Base-by-base conservation (phyloP, 2,888 invertebrate genomes). In the Tribolium freemani region DNA sequence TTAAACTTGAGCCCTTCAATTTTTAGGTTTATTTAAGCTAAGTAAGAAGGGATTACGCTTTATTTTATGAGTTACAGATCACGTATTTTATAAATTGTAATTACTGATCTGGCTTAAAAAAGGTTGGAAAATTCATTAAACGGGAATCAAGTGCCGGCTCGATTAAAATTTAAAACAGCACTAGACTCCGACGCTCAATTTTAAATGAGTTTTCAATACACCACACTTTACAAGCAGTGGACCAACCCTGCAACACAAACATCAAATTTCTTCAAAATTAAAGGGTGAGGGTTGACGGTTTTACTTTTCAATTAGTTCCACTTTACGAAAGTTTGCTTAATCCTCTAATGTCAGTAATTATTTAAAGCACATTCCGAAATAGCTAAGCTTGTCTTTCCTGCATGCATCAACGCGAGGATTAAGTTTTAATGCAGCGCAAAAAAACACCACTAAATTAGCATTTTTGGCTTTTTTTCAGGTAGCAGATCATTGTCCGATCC, bases 401-500 rank as follows among this genome's bases (percentile, higher is more conserved):
- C 13, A 54, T 54, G 48, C 63, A 63, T 63, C 61, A 60, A 56
- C 48, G 63, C 51, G 45, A 54, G 69, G 81, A 81, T 81, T 82
- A 81, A 78, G 76, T 79, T 2, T 78, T 71, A 78, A 79, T 76
- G 77, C 78, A 44, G 8, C 31, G 10, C 31, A 11, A 30, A 21
- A 54, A 46, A 46, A n/a, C 20, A 44, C n/a, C 9, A 57, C 30
- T 8, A 54, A 54, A 54, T 30, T 30, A 44, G 9, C 48, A 26
- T 63, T 50, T 10, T 64, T 56, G 20, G 48, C 64, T 51, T 76
- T 75, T 56, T 85, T 83, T 16, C 82, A 86, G 86, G 82, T 11
- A 86, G 83, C 74, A 76, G 87, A 75, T 84, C 85, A 44, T 75
- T 86, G 58, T 79, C 84, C 0, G 86, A 83, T 60, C 79, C 84